Base-by-base conservation (phyloP, 2,797 vertebrate genomes). In the Gastrophryne carolinensis region DNA sequence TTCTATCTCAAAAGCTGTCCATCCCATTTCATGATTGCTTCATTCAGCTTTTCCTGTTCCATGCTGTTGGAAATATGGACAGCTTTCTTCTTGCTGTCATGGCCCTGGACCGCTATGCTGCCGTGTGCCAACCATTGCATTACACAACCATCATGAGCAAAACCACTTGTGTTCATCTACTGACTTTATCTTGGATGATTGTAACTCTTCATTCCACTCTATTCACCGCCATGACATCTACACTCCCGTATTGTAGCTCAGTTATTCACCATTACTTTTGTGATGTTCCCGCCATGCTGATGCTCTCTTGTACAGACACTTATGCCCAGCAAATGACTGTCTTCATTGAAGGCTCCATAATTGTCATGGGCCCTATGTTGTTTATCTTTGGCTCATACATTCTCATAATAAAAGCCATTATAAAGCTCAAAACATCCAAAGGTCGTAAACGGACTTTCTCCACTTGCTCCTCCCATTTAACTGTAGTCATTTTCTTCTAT, bases 201-300 rank as follows among this genome's bases (percentile, higher is more conserved):
- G 66, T 56, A 10, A 70, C 47, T 24, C 47, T 70, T 30, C 47
- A 70, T 19, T 30, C 58, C 12, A 61, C 64, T 19, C 60, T 77
- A 29, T 71, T 47, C 50, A 77, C 74, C 0, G 24, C 10, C 29
- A 77, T 71, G 35, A 71, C 66, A 9, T 77, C 50, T 2, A 15
- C 44, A 35, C 35, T 70, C 49, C 5, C 58, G 1, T 71, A 56
- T 23, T 77, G 74, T 27, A 2, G 10, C 41, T 56, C 19, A 26
- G 47, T 69, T 19, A 44, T 76, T n/a, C 73, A 69, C 30, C 73
- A 76, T 15, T 76, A 69, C 35, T 76, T 76, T 35, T 76, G 73
- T 23, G 73, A 76, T 63, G 56, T 76, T 6, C 73, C 73, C 23
- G 73, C 57, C 35, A 19, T 76, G 65, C 19, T 76, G 13, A 24